These are phyloP conservation scores for Melanotaenia pygmaea DNA, from an alignment of 2,797 vertebrate species.

Conservation along the genomic window DNA sequence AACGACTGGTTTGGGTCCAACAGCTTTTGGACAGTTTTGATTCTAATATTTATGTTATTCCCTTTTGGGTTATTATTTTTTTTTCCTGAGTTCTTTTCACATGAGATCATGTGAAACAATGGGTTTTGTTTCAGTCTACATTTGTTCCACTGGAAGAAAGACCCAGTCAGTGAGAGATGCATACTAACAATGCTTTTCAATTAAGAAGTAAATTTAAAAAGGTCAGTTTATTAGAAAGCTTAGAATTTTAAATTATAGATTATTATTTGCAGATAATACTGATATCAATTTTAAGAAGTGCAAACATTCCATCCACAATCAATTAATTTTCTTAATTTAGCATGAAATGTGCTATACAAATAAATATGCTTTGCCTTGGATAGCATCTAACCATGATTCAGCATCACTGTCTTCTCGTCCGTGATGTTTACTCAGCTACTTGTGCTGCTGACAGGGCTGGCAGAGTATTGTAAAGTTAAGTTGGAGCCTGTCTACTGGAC, in stretches of 20 bases:
- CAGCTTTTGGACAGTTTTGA: neutral
- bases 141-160: neutral
- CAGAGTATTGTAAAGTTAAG: neutral
- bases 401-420: neutral
- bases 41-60: constrained; percentile 28
- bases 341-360: too few species aligned
- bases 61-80: constrained; percentile 1
- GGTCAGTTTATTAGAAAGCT: neutral
- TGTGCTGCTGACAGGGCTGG: neutral
- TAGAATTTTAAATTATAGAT: neutral
- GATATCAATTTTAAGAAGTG: neutral
- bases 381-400: neutral
- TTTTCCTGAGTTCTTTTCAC: constrained; percentile 2
- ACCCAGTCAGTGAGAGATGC: constrained; percentile 1
- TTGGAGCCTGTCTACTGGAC: neutral
- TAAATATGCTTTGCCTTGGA: too few species aligned
- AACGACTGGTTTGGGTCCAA: too few species aligned
- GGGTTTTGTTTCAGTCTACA: constrained; percentile 6
- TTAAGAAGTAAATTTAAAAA: neutral
- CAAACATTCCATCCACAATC: neutral
- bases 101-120: constrained; percentile 10
- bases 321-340: neutral
- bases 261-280: neutral
- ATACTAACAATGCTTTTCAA: neutral
- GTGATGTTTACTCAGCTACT: neutral